Conservation (phyloP, 2,797 vertebrate species). For the Tangara arthus region DNA sequence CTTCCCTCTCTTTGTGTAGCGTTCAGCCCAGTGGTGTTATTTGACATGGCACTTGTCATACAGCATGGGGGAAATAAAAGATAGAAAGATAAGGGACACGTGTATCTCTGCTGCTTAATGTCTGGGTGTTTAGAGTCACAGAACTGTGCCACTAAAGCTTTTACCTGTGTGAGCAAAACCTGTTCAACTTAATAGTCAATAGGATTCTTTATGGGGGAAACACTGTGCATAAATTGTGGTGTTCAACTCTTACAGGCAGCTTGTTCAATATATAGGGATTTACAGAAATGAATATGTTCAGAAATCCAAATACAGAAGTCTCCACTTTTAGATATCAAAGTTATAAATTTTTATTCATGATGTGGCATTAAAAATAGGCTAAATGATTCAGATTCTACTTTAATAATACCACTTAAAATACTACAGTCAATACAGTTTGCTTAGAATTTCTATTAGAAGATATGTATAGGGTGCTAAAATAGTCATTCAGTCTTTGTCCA, state of each 20-base stretch:
- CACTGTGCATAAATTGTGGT: not conserved
- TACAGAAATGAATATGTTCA: not conserved
- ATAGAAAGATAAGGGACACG: not conserved
- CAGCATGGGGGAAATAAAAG: not conserved
- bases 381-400: not conserved
- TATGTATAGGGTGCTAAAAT: constrained; percentile 69
- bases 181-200: not conserved
- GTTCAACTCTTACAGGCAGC: not conserved
- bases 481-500: constrained; percentile 70
- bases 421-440: constrained; percentile 43
- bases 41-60: not conserved
- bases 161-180: not conserved
- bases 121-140: not conserved
- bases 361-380: not conserved
- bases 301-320: not conserved
- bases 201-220: not conserved
- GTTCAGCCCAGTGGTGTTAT: not conserved
- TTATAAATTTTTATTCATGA: not conserved
- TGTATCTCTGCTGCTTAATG: not conserved
- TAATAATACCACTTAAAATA: not conserved
- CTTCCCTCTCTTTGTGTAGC: not conserved
- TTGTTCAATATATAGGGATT: not conserved
- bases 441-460: constrained; percentile 63
- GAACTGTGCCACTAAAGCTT: not conserved
- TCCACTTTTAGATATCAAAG: not conserved